Evolutionary conservation across 2,113 vertebrate genomes (phyloP), one percentile per base, ranked within the genome.

Genomic region (Condylura cristata): DNA sequence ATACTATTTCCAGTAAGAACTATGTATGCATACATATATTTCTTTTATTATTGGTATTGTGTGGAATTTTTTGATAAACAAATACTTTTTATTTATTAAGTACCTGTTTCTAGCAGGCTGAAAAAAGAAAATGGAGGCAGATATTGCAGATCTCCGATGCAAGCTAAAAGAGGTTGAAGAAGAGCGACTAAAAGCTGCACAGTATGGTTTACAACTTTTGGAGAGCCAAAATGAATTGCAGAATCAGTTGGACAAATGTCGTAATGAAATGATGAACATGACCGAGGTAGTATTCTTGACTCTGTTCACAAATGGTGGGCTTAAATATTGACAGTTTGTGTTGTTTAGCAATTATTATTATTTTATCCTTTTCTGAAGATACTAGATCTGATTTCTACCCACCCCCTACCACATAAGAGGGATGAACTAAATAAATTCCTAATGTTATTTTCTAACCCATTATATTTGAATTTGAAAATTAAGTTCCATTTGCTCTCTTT

Each of bases 121-220:
- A 48, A 82, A 83, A 58, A 76, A 70, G 90, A 91, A 63, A 46
- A 98, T 98, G 97, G 98, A 99, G 26, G 18, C 97, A 30, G 98
- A 99, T 79, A 80, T 98, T 14, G 91, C 98, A 89, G 96, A 75
- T 60, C 98, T 99, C 80, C 98, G 93, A 60, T 89, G 96, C 18
- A 99, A 98, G 84, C 98, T 99, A 51, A 98, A 97, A 96, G 99
- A 99, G 95, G 97, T 96, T 2, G 99, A 99, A 90, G 98, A 98
- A 1, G 98, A 99, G 87, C 94, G 99, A 56, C 98, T 98, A 5
- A 99, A 99, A 96, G 99, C 99, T 32, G 99, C 99, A 3, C 99
- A 99, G 2, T 99, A 99, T 95, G 99, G 99, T 8, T 96, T 99
- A 93, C 98, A 99, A 65, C 98, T 99, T 0, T 74, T 99, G 95